Conservation (phyloP, 2,888 invertebrate species). For the Cheilosia vernalis region DNA sequence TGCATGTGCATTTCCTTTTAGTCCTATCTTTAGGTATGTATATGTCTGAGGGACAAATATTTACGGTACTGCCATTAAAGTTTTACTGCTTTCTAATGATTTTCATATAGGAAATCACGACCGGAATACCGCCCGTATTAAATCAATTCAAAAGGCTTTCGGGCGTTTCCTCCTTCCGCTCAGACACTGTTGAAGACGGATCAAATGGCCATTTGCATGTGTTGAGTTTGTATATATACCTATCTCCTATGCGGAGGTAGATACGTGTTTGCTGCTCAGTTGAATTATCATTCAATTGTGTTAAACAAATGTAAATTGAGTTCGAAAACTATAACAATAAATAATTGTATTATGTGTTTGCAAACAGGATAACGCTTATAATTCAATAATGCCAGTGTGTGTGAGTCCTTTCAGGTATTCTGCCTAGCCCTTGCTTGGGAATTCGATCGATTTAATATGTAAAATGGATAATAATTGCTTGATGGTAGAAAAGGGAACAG, state of each 20-base stretch:
- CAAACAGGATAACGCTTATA: conserved; percentile 74
- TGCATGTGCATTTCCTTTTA: neutral
- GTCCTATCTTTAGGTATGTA: neutral
- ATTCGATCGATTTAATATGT: conserved; percentile 69
- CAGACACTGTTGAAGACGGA: conserved; percentile 19
- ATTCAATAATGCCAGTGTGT: conserved; percentile 56
- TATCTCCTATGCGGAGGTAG: neutral
- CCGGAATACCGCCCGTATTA: conserved; percentile 37
- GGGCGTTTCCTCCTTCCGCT: conserved; percentile 31
- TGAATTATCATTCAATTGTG: conserved; percentile 66
- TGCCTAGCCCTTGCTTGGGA: conserved; percentile 39
- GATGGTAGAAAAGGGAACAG: conserved; percentile 26
- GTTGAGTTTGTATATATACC: neutral
- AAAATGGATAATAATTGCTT: conserved; percentile 67
- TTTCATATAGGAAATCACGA: conserved; percentile 50
- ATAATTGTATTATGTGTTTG: conserved; percentile 73
- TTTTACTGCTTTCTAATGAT: conserved; percentile 48
- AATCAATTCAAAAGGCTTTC: conserved; percentile 65
- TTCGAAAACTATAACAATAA: conserved; percentile 73
- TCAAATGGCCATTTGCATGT: conserved; percentile 23
- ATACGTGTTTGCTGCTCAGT: conserved; percentile 20
- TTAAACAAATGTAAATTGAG: conserved; percentile 72
- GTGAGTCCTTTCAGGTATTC: conserved; percentile 47
- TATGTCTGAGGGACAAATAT: conserved; percentile 4
- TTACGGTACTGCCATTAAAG: conserved; percentile 14